Conservation (phyloP, 2,113 vertebrate species). For the Heterotis niloticus region DNA sequence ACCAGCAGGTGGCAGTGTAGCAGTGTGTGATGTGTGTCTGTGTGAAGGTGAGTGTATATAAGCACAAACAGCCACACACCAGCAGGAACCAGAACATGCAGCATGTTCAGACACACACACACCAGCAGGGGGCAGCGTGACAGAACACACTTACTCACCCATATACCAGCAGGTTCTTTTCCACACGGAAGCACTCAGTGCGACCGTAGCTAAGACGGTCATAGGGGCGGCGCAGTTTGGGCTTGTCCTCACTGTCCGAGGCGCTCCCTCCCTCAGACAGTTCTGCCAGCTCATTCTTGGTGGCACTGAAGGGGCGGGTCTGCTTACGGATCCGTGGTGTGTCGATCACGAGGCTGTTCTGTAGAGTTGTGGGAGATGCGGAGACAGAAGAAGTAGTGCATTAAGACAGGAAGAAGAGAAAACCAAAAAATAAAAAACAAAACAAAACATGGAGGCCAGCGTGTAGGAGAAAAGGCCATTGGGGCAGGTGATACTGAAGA, state of each 20-base stretch:
- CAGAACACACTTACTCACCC: constrained; percentile 65
- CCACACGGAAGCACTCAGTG: constrained; percentile 94
- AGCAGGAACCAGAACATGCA: neutral
- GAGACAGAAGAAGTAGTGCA: neutral
- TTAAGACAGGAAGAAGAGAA: neutral
- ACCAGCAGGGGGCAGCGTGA: constrained; percentile 9
- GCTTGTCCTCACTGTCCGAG: constrained; percentile 74
- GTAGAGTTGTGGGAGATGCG: constrained; percentile 31
- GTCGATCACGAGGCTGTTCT: constrained; percentile 98
- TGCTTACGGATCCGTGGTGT: constrained; percentile 95
- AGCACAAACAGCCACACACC: neutral
- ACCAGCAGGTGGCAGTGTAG: neutral
- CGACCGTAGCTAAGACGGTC: constrained; percentile 90
- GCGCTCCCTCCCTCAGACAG: constrained; percentile 91
- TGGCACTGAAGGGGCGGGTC: constrained; percentile 90
- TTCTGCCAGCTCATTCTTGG: constrained; percentile 91
- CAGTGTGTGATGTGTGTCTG: neutral
- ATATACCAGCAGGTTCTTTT: constrained; percentile 95
- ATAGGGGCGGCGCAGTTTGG: constrained; percentile 83
- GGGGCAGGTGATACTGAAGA: neutral
- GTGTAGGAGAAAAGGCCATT: too few relatives aligned
- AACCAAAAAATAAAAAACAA: neutral
- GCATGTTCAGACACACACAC: neutral
- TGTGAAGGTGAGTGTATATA: too few relatives aligned
- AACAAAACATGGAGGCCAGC: too few relatives aligned